Percentiles rank a stretch among this genome's conserved stretches.
Conservation (phyloP, 2,113 vertebrate genomes). For the Stomatorhinus ivindoensis region DNA sequence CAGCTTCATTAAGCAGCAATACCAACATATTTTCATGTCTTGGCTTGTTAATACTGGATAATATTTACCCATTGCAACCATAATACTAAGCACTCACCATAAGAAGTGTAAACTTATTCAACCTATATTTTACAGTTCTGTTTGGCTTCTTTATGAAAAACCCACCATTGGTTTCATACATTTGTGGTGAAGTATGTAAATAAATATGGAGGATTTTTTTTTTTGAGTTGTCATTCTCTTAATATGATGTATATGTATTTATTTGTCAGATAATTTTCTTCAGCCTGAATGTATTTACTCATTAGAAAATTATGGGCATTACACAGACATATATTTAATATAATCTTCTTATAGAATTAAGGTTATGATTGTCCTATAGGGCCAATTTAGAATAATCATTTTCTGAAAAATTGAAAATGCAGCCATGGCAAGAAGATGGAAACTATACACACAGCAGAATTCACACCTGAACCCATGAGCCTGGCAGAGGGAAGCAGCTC, state of each 20-base stretch:
- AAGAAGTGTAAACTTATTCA: background rate
- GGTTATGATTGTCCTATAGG: background rate
- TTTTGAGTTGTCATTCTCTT: background rate
- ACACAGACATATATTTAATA: background rate
- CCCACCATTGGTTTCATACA: background rate
- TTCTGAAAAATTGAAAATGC: too few relatives aligned
- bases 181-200: background rate
- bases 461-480: background rate
- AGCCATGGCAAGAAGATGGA: background rate
- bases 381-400: background rate
- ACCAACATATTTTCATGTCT: background rate
- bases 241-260: background rate
- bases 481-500: background rate
- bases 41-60: background rate
- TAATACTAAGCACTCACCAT: background rate
- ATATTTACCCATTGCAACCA: background rate
- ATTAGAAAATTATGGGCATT: background rate
- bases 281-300: background rate
- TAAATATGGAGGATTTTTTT: background rate
- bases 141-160: background rate
- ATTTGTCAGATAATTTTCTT: background rate
- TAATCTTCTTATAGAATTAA: background rate
- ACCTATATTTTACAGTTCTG: background rate
- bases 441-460: background rate
- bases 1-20: background rate